Evolutionary conservation across 2,113 vertebrate genomes (phyloP), one percentile per base, ranked within the genome.

Genomic region (Pterophyllum scalare): DNA sequence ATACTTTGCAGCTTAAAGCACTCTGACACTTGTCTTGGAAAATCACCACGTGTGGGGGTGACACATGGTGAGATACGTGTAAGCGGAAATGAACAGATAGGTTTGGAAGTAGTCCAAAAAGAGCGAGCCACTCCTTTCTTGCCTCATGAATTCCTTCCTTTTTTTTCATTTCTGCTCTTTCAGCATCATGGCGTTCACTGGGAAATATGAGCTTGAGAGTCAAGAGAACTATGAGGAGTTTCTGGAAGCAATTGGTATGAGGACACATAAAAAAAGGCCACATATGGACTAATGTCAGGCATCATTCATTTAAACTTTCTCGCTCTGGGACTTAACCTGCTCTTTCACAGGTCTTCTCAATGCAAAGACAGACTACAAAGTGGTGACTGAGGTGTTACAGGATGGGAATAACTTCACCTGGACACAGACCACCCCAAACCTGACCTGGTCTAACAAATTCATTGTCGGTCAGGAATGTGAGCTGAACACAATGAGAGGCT

Each of bases 211-310:
- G 91, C 91, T 96, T 0, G 96, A 97, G 90, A 91, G 81, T 0
- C 96, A 97, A 2, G 96, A 97, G 77, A 97, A 97, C 90, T 97
- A 97, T 4, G 97, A 95, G 1, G 92, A 93, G 9, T 97, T 97
- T 77, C 95, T 97, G 87, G 91, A 93, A 85, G 86, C 77, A n/a
- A 93, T 95, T 2, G 94, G 95, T 96, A 94, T 52, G 1, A n/a
- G 2, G 4, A 70, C 67, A 52, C 33, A 5, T 17, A 57, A 4
- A 4, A 13, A 3, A n/a, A 14, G 26, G 2, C 2, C 2, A 24
- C 7, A n/a, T 28, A 38, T 75, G 28, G 20, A 43, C 56, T 10
- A 12, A 24, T 43, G 54, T 77, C 11, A 31, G 5, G 20, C 8
- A 7, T 52, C 3, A 28, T 86, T 84, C 2, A 9, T 67, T 61